phyloP scores from a whole-genome alignment of 1,140 invertebrate species.

The Leptinotarsa lineolata region DNA sequence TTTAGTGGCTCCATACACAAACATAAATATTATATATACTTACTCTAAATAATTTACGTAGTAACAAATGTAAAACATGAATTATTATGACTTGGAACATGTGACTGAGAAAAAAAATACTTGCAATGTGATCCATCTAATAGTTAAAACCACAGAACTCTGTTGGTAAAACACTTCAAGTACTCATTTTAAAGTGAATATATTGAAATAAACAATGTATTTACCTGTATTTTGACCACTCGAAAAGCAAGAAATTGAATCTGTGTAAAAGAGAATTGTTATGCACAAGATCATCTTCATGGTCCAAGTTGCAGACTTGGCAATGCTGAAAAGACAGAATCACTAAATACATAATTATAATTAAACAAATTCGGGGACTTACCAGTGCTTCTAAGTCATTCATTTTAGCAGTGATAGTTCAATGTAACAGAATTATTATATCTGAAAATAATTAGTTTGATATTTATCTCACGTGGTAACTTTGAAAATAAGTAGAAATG shows the following conservation, averaged over 20 bases:
- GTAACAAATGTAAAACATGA: not conserved
- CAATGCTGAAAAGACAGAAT: slow-evolving; percentile 17
- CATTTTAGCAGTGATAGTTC: not conserved
- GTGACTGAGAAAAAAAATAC: too few species aligned
- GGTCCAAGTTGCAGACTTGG: slow-evolving; percentile 20
- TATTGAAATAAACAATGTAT: not conserved
- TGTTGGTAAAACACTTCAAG: too few species aligned
- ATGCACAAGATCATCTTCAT: slow-evolving; percentile 17
- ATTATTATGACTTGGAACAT: not conserved
- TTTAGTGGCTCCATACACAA: too few species aligned
- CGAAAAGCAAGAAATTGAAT: slow-evolving; percentile 29
- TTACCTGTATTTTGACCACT: slow-evolving; percentile 31
- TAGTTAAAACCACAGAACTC: too few species aligned
- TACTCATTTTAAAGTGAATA: too few species aligned
- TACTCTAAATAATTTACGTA: too few species aligned
- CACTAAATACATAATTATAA: not conserved
- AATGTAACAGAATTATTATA: too few species aligned
- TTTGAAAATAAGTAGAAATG: too few species aligned
- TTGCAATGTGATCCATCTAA: not conserved
- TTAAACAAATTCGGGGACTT: slow-evolving; percentile 18
- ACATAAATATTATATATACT: too few species aligned
- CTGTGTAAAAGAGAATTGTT: slow-evolving; percentile 26
- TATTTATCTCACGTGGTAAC: too few species aligned
- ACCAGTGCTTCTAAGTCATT: not conserved
- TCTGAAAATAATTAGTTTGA: too few species aligned